Evolutionary conservation across 1,140 invertebrate species (phyloP).

Genomic region (Drosophila orosa): DNA sequence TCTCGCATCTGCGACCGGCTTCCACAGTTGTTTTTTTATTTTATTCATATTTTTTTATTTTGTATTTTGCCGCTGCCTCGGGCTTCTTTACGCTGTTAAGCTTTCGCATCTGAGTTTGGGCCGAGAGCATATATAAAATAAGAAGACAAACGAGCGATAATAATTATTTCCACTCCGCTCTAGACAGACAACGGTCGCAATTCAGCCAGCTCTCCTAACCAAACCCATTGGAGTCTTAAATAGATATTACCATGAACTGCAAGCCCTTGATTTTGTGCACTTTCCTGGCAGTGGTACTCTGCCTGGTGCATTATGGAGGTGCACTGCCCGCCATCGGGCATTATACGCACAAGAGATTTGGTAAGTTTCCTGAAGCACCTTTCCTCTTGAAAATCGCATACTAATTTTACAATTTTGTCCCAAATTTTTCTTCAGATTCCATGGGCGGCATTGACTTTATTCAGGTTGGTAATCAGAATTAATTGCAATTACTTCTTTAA

Average conservation of each 20-base stretch:
- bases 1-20: conserved; percentile 65
- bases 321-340: conserved; percentile 71
- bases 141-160: conserved; percentile 74
- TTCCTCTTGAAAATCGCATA: not conserved
- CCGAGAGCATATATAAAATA: conserved; percentile 70
- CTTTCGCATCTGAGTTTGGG: conserved; percentile 73
- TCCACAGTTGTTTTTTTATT: conserved; percentile 43
- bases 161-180: conserved; percentile 74
- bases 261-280: conserved; percentile 51
- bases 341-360: conserved; percentile 72
- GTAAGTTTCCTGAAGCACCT: conserved; percentile 36
- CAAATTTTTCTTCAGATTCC: conserved; percentile 51
- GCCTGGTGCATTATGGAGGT: conserved; percentile 47
- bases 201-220: conserved; percentile 25
- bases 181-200: conserved; percentile 62
- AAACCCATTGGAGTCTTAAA: not conserved
- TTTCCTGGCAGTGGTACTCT: conserved; percentile 48
- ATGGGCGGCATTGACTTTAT: conserved; percentile 81
- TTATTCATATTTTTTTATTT: conserved; percentile 18
- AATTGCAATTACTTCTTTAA: not conserved
- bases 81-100: conserved; percentile 67
- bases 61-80: conserved; percentile 35
- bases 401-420: not conserved
- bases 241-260: conserved; percentile 52
- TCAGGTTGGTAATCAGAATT: conserved; percentile 70